A percentile compares a stretch with the other conserved stretches of the same genome.
Evolutionary conservation across 2,888 invertebrate genomes (phyloP).

Genomic region (Romanomermis culicivorax): DNA sequence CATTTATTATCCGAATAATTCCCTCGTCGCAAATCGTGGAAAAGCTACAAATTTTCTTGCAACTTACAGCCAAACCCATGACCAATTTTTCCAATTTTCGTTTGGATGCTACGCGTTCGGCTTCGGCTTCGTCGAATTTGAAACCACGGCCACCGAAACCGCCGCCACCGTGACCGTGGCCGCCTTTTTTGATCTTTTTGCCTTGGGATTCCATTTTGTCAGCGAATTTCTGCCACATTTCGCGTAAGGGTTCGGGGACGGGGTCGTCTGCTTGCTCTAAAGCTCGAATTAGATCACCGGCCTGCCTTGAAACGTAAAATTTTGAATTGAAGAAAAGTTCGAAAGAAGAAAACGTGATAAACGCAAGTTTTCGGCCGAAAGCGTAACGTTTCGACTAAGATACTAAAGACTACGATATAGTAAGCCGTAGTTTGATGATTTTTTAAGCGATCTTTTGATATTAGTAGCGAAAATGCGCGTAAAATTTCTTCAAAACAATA

Average conservation of each 20-base stretch:
- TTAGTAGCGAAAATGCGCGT: no score
- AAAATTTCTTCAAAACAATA: slow-evolving; percentile 80
- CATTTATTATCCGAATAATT: no score
- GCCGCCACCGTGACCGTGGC: slow-evolving; percentile 53
- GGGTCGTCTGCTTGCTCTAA: slow-evolving; percentile 57
- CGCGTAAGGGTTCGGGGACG: slow-evolving; percentile 54
- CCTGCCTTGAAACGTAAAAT: no score
- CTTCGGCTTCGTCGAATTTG: slow-evolving; percentile 95
- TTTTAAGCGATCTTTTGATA: no score
- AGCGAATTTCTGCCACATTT: slow-evolving; percentile 70
- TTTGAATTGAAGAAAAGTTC: no score
- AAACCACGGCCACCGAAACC: slow-evolving; percentile 89
- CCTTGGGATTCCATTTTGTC: slow-evolving; percentile 53
- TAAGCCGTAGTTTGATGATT: no score
- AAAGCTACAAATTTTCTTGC: no score
- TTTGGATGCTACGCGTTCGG: slow-evolving; percentile 75
- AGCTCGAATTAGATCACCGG: slow-evolving; percentile 42
- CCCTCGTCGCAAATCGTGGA: no score
- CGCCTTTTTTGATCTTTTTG: slow-evolving; percentile 21
- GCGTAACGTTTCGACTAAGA: no score
- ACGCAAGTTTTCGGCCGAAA: no score
- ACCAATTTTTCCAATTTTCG: slow-evolving; percentile 96
- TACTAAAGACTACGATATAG: no score
- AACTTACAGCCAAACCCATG: slow-evolving; percentile 34
- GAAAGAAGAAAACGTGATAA: no score